Base-by-base conservation (phyloP, 1,140 invertebrate species). In the Calliopsis andreniformis region DNA sequence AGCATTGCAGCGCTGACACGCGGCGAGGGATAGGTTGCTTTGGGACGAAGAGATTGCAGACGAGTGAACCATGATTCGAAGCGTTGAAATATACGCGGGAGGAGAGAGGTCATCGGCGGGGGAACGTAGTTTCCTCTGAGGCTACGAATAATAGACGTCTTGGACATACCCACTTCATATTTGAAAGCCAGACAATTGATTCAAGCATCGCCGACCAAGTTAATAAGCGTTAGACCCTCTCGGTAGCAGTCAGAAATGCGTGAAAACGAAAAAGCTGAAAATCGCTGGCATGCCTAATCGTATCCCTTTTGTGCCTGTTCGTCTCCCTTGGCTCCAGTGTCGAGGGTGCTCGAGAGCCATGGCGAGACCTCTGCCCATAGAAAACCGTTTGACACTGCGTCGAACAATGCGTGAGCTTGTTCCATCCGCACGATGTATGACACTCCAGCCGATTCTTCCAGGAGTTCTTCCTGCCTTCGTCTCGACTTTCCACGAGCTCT, bases 371-470 rank as follows among this genome's bases (percentile, higher is more conserved):
- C 42, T 25, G 62, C 49, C 47, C 58, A 68, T 77, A 81, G 67
- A 81, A 71, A 71, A 71, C 32, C 53, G 28, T 56, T 67, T 47
- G n/a, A 25, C 49, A 45, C 32, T 25, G 45, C 55, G 61, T 62
- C 23, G 79, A 81, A 82, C 79, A 82, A 82, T 71, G 72, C 53
- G 69, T 70, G 42, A 61, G 51, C 23, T 45, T 14, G 30, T 43
- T 28, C 58, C 71, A 59, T 25, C 45, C 30, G 18, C 58, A 35
- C 64, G n/a, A 63, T 82, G 78, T 67, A 82, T 62, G 79, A 67
- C 79, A 66, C 79, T 81, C 69, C 10, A 43, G 71, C 42, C 69
- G 51, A 67, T 75, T 67, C 63, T 75, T 75, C 71, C 71, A 75
- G 76, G 20, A 81, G 66, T 45, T 53, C 28, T 39, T 76, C 71